Percentiles rank a stretch among this genome's conserved stretches.
These are phyloP conservation scores for Acheta domesticus DNA, from an alignment of 2,888 invertebrate species.

Conservation along the genomic window DNA sequence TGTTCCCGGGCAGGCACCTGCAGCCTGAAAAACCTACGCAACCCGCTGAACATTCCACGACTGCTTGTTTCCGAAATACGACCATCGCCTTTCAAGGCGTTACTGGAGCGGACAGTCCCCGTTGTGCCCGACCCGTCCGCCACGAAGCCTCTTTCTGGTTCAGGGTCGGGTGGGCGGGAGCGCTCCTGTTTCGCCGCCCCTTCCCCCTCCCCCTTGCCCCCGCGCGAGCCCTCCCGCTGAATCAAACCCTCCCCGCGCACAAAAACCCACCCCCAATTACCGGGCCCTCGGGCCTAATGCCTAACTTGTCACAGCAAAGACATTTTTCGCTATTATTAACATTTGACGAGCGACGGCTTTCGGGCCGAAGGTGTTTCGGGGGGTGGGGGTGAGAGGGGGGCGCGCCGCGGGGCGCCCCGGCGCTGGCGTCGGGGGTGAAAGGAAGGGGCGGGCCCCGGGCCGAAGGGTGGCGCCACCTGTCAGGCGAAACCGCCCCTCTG, in stretches of 20 bases:
- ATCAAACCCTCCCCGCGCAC: not conserved
- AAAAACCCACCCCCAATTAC: conserved; percentile 23
- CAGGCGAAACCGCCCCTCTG: conserved; percentile 20
- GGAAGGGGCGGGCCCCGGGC: conserved; percentile 24
- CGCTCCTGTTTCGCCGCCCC: no score
- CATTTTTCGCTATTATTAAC: conserved; percentile 23
- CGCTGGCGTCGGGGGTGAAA: conserved; percentile 26
- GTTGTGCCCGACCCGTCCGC: no score
- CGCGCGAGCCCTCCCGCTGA: not conserved
- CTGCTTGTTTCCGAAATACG: no score
- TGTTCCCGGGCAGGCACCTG: no score
- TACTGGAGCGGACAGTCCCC: no score
- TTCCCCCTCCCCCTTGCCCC: no score
- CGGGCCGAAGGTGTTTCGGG: not conserved
- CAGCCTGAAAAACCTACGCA: no score
- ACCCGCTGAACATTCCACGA: no score
- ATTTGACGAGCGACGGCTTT: conserved; percentile 12
- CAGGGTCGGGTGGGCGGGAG: no score
- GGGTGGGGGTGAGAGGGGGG: not conserved
- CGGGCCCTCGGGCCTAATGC: not conserved
- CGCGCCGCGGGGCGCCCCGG: not conserved
- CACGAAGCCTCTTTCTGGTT: no score
- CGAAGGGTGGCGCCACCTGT: conserved; percentile 31
- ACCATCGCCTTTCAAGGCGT: no score
- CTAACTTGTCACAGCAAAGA: conserved; percentile 22